Base-by-base conservation (phyloP, 2,888 invertebrate genomes). In the Andrena bicolor region DNA sequence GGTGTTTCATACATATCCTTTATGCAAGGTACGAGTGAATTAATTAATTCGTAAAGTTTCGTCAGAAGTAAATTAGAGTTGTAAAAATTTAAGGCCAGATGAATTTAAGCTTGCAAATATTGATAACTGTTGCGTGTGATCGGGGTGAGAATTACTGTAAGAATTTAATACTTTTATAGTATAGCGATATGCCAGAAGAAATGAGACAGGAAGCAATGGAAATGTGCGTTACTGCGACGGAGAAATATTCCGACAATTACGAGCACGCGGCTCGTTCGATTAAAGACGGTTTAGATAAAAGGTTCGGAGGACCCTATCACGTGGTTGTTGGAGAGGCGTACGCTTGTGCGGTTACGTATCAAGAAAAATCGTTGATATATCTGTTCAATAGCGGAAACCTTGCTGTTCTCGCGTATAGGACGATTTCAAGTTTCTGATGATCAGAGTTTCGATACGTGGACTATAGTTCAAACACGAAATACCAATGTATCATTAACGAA, bases 251-350 rank as follows among this genome's bases (percentile, higher is more conserved):
- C 0, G 94, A 96, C 7, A 99, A 98, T 89, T 94, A 94, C 90
- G 96, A 98, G 96, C 95, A 96, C 87, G 99, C 99, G 0, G 98
- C 99, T n/a, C 96, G 96, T 89, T 96, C 97, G 96, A 98, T 99
- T 74, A 99, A 99, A 94, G 99, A 99, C 90, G 96, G 96, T 63
- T 96, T 99, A 97, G 99, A 99, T 94, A 98, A 98, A 94, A 98
- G 98, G 93, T 99, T 98, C 94, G 99, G 99, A 2, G 97, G 98
- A 0, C 90, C 93, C 0, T 94, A 92, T 80, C 97, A 98, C 79
- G 98, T 98, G 96, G 97, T 99, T 0, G 97, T 99, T 4, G 99
- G 99, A 6, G 99, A 99, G 95, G 98, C 98, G 79, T 99, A 97
- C 94, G 99, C 98, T 63, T 98, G 98, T 94, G 98, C 98, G 94